Percentiles rank a stretch among this genome's conserved stretches.
Evolutionary conservation across 2,797 vertebrate species (phyloP).

Genomic region (Cossypha niveicapilla): DNA sequence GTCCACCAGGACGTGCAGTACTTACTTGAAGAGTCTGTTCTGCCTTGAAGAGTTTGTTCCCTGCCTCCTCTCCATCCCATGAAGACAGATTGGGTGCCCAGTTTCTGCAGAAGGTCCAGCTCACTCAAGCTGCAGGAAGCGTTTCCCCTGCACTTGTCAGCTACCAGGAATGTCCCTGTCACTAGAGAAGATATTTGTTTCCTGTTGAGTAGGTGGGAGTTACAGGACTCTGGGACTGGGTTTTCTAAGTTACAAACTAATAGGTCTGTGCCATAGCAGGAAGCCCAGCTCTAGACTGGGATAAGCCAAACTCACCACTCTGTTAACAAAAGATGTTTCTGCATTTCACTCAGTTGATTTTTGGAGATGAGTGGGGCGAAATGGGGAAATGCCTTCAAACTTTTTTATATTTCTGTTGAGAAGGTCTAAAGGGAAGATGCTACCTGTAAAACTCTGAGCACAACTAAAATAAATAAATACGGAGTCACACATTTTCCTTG

Average conservation of each 20-base stretch:
- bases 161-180: not conserved
- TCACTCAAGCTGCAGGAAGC: not conserved
- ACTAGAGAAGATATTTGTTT: slow-evolving; percentile 12
- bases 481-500: slow-evolving; percentile 13
- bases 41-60: slow-evolving; percentile 51
- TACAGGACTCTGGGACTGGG: not conserved
- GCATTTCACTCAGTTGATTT: slow-evolving; percentile 26
- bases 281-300: slow-evolving; percentile 1
- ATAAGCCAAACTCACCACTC: not conserved
- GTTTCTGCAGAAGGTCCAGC: not conserved
- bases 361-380: not conserved
- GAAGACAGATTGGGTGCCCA: not conserved
- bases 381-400: slow-evolving; percentile 22
- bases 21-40: slow-evolving; percentile 53
- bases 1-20: not conserved
- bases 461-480: slow-evolving; percentile 43
- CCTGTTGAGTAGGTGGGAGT: not conserved
- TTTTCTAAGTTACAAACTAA: not conserved
- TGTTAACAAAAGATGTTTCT: slow-evolving; percentile 18
- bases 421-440: slow-evolving; percentile 60
- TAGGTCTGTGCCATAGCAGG: not conserved
- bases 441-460: slow-evolving; percentile 63
- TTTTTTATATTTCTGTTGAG: slow-evolving; percentile 60
- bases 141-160: not conserved
- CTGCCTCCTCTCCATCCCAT: slow-evolving; percentile 9